Conservation (phyloP, 2,888 invertebrate species). For the Amblyjoppa fuscipennis region DNA sequence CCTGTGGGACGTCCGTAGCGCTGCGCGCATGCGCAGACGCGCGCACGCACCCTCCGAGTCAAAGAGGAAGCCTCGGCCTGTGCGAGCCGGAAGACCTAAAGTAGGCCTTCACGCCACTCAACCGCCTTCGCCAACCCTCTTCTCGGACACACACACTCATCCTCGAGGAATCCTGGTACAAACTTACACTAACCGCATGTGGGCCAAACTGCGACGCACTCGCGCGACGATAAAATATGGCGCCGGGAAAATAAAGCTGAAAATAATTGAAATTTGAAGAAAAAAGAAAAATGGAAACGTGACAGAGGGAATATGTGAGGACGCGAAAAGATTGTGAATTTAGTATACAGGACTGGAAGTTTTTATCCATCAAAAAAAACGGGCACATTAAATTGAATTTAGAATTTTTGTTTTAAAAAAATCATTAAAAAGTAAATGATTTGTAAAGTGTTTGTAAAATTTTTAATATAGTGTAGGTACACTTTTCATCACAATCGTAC, state of each 20-base stretch:
- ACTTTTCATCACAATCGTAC: no score
- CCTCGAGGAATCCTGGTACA: slow-evolving; percentile 46
- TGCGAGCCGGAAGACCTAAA: slow-evolving; percentile 40
- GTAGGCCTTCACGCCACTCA: slow-evolving; percentile 41
- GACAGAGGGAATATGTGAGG: neutral
- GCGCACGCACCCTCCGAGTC: slow-evolving; percentile 1
- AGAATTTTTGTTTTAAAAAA: no score
- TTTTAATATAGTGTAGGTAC: no score
- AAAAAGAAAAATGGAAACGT: slow-evolving; percentile 4
- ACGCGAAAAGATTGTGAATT: no score
- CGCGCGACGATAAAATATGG: slow-evolving; percentile 55
- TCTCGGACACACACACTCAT: neutral
- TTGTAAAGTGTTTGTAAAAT: no score
- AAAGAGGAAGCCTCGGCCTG: neutral
- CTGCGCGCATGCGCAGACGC: slow-evolving; percentile 5
- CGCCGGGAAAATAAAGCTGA: slow-evolving; percentile 29
- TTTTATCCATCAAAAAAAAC: no score
- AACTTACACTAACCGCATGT: slow-evolving; percentile 31
- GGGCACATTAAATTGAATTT: no score
- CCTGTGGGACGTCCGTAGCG: slow-evolving; percentile 26
- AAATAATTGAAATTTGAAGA: neutral
- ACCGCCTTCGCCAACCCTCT: neutral
- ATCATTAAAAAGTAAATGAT: no score
- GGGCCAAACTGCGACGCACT: slow-evolving; percentile 34
- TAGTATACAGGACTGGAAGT: no score